A percentile compares a stretch with the other conserved stretches of the same genome.
phyloP scores from a whole-genome alignment of 2,888 invertebrate species.

The Suillia variegata region DNA sequence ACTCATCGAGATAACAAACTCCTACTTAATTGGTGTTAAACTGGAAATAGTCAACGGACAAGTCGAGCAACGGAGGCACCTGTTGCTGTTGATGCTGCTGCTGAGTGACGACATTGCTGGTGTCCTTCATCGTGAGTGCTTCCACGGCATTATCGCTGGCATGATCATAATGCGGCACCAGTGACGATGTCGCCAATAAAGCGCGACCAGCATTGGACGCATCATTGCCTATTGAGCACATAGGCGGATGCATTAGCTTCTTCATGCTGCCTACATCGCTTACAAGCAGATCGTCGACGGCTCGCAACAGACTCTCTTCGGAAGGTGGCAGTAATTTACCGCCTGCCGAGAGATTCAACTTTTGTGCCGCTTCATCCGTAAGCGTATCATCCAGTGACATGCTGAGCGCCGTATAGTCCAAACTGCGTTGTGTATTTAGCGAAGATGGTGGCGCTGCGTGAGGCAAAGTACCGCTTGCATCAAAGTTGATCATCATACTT shows the following conservation, averaged over 20 bases:
- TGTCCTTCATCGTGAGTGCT: constrained; percentile 56
- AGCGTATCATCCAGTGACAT: constrained; percentile 58
- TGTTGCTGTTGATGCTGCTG: constrained; percentile 35
- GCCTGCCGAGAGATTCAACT: constrained; percentile 56
- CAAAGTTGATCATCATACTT: constrained; percentile 13
- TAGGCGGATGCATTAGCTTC: constrained; percentile 32
- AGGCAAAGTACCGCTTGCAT: constrained; percentile 21
- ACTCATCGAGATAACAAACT: too few species aligned
- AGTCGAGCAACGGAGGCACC: constrained; percentile 42
- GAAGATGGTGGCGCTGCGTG: constrained; percentile 26
- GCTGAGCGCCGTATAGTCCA: constrained; percentile 57
- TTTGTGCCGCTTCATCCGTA: constrained; percentile 57
- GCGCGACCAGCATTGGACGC: not conserved
- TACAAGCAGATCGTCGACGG: constrained; percentile 56
- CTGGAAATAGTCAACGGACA: constrained; percentile 58
- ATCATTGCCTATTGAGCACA: not conserved
- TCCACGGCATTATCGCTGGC: constrained; percentile 61
- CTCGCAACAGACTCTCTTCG: constrained; percentile 57
- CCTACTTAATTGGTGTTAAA: constrained; percentile 53
- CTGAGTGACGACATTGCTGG: constrained; percentile 34
- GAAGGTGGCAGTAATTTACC: constrained; percentile 56
- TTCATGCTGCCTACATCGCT: constrained; percentile 39
- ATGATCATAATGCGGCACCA: constrained; percentile 54
- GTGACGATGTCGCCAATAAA: constrained; percentile 22
- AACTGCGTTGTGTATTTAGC: constrained; percentile 36